Percentiles rank a stretch among this genome's conserved stretches.
Conservation (phyloP, 2,113 vertebrate species). For the Macaca nemestrina region DNA sequence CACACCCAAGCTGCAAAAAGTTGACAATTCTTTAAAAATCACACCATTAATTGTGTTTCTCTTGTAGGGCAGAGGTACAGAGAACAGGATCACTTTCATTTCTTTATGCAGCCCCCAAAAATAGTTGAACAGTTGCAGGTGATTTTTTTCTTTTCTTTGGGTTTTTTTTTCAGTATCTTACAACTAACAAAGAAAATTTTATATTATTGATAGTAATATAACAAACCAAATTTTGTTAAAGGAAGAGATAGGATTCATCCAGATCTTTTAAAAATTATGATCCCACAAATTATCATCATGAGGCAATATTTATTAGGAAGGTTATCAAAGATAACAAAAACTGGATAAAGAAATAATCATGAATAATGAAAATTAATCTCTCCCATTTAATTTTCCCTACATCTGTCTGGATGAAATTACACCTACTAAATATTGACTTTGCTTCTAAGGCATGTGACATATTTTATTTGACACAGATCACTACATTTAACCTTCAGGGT, state of each 20-base stretch:
- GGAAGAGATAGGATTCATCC: not conserved
- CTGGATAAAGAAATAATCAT: conserved; percentile 54
- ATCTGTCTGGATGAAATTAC: conserved; percentile 67
- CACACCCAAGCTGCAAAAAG: not conserved
- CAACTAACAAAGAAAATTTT: conserved; percentile 4
- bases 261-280: not conserved
- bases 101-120: not conserved
- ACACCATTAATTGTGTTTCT: not conserved
- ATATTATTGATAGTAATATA: conserved; percentile 46
- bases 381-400: conserved; percentile 67
- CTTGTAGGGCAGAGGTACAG: not conserved
- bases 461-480: conserved; percentile 67
- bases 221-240: conserved; percentile 33
- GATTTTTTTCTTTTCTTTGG: not conserved
- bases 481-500: conserved; percentile 59
- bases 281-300: conserved; percentile 9
- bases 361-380: conserved; percentile 74
- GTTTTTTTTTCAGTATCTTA: not conserved
- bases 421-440: conserved; percentile 74
- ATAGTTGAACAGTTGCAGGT: not conserved
- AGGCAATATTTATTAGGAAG: conserved; percentile 41
- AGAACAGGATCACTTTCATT: not conserved
- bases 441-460: conserved; percentile 43
- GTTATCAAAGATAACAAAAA: not conserved
- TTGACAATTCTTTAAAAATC: not conserved